Conservation (phyloP, 1,140 invertebrate species). For the Cardiocondyla obscurior region DNA sequence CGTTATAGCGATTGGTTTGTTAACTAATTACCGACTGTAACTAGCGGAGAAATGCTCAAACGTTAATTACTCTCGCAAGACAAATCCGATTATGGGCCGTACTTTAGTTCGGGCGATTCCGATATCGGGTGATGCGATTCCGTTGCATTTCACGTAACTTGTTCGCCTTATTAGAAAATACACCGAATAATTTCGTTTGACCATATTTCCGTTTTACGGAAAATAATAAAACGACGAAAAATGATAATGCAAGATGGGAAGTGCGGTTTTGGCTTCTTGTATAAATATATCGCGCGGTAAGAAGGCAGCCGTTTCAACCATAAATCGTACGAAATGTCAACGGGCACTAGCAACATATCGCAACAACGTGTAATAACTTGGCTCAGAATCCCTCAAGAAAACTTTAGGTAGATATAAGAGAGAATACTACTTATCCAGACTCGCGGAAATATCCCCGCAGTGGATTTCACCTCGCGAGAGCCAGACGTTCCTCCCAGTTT, state of each 20-base stretch:
- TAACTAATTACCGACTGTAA: constrained; percentile 50
- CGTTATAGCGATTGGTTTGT: constrained; percentile 54
- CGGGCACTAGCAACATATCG: constrained; percentile 24
- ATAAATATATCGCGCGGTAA: background rate
- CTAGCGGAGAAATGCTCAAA: constrained; percentile 45
- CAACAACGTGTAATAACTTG: constrained; percentile 36
- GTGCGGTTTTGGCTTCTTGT: background rate
- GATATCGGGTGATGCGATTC: constrained; percentile 2
- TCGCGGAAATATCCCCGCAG: constrained; percentile 61
- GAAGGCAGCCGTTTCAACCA: background rate
- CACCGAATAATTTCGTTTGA: background rate
- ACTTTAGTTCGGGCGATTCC: constrained; percentile 36
- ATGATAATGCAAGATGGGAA: background rate
- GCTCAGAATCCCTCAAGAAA: constrained; percentile 46
- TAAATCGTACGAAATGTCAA: constrained; percentile 10
- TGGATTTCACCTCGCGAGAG: constrained; percentile 52
- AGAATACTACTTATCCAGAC: constrained; percentile 62
- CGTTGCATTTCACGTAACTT: constrained; percentile 14
- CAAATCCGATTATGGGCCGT: constrained; percentile 55
- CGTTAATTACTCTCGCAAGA: constrained; percentile 49
- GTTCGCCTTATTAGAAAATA: constrained; percentile 11
- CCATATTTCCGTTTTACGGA: background rate
- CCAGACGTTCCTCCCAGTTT: constrained; percentile 58
- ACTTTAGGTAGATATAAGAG: constrained; percentile 55
- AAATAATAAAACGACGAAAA: no score